These are phyloP conservation scores for Leptogaster cylindrica DNA, from an alignment of 2,888 invertebrate species.

Conservation along the genomic window DNA sequence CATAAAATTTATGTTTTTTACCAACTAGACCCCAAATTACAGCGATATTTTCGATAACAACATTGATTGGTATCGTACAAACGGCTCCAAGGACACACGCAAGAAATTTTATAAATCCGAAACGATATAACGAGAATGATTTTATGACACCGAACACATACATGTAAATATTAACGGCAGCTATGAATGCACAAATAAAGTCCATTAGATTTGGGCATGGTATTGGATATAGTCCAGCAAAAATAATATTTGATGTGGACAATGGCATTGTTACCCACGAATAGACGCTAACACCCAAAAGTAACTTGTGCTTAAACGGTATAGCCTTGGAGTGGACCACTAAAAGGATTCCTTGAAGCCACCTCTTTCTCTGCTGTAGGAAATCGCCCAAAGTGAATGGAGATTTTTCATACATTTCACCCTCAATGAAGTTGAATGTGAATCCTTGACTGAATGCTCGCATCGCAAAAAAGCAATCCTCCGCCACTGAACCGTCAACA, in stretches of 20 bases:
- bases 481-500: constrained; percentile 95
- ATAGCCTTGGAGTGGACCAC: constrained; percentile 88
- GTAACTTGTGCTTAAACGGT: constrained; percentile 77
- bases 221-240: constrained; percentile 86
- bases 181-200: constrained; percentile 87
- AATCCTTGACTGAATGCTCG: constrained; percentile 89
- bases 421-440: constrained; percentile 93
- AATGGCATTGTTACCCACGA: constrained; percentile 96
- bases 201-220: constrained; percentile 84
- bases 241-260: constrained; percentile 85
- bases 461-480: constrained; percentile 98
- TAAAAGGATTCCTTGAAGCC: constrained; percentile 90
- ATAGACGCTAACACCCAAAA: constrained; percentile 88
- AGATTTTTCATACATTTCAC: constrained; percentile 99
- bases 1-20: constrained; percentile 95
- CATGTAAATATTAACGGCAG: constrained; percentile 95
- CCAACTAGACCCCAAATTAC: constrained; percentile 94
- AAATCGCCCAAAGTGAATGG: constrained; percentile 95
- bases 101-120: constrained; percentile 79
- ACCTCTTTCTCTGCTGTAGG: constrained; percentile 93
- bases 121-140: constrained; percentile 88
- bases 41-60: constrained; percentile 92
- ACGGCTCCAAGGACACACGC: constrained; percentile 85
- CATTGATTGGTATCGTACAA: constrained; percentile 90
- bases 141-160: constrained; percentile 97